Evolutionary conservation across 1,140 invertebrate species (phyloP), one percentile per base, ranked within the genome.

Genomic region (Rhynchophorus ferrugineus): DNA sequence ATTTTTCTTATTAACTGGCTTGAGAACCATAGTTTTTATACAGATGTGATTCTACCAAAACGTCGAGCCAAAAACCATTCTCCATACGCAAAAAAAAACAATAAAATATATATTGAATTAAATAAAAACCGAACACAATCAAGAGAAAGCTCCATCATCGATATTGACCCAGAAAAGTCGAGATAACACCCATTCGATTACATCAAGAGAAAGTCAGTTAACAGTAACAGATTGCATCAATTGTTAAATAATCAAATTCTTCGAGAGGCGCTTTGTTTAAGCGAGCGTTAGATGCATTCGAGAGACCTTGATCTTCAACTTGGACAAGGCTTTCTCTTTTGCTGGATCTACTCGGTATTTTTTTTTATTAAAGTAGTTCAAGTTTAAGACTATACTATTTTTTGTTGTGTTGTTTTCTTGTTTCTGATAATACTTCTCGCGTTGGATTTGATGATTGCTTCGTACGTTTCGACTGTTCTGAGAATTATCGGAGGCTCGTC

Each of bases 91-190:
- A n/a, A n/a, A n/a, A n/a, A n/a, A n/a, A n/a, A n/a, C n/a, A n/a
- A n/a, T n/a, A n/a, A n/a, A n/a, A n/a, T n/a, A n/a, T n/a, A n/a
- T n/a, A n/a, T n/a, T n/a, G n/a, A n/a, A n/a, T n/a, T n/a, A n/a
- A 16, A 37, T n/a, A 37, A 37, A 37, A n/a, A n/a, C n/a, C 35
- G 6, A 37, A 16, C 17, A 16, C 13, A n/a, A n/a, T n/a, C 7
- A 37, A 37, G 35, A 37, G 35, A 37, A 37, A 37, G 35, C 35
- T 37, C 6, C 1, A 13, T 3, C 41, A 24, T 9, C 18, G 41
- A 43, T 43, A 43, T 18, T 43, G 41, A 43, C 41, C 41, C 41
- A 43, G 41, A 43, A 43, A 43, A 43, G 17, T 13, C 20, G 41
- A 43, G 41, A 43, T 43, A 43, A 43, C 16, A 18, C 13, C 20